A percentile compares a stretch with the other conserved stretches of the same genome.
phyloP scores from a whole-genome alignment of 2,113 vertebrate species.

The Leucopsar rothschildi region DNA sequence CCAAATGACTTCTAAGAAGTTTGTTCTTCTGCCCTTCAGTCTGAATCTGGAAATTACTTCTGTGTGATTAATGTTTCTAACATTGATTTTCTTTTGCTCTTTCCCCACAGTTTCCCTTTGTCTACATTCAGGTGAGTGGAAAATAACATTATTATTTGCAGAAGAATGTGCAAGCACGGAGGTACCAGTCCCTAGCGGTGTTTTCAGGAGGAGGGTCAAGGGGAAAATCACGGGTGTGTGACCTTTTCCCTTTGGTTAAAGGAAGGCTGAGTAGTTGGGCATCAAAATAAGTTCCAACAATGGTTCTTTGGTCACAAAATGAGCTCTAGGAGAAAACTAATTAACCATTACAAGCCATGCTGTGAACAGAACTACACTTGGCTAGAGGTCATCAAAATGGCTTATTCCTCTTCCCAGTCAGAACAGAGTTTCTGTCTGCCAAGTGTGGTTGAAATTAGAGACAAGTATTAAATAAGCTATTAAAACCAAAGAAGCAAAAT shows the following conservation, averaged over 20 bases:
- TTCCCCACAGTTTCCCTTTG: slow-evolving; percentile 36
- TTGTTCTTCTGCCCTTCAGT: not conserved
- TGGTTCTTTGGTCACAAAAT: not conserved
- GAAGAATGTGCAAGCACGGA: not conserved
- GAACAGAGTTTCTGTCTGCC: not conserved
- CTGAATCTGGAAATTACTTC: not conserved
- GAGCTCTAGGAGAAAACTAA: not conserved
- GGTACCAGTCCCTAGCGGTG: not conserved
- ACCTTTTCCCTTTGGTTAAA: not conserved
- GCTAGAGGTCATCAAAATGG: not conserved
- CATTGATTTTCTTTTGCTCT: not conserved
- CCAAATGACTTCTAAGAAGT: not conserved
- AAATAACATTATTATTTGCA: not conserved
- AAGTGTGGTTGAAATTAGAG: not conserved
- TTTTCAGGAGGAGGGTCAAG: not conserved
- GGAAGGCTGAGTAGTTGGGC: not conserved
- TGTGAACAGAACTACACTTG: not conserved
- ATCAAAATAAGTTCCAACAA: not conserved
- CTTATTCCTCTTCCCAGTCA: not conserved
- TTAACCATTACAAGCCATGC: not conserved
- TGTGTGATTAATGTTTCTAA: not conserved
- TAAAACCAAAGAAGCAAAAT: not conserved
- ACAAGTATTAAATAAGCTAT: not conserved
- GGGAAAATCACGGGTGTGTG: accelerated
- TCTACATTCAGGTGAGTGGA: slow-evolving; percentile 32